Evolutionary conservation across 1,140 invertebrate genomes (phyloP), one percentile per base, ranked within the genome.

Genomic region (Pseudomyrmex gracilis): DNA sequence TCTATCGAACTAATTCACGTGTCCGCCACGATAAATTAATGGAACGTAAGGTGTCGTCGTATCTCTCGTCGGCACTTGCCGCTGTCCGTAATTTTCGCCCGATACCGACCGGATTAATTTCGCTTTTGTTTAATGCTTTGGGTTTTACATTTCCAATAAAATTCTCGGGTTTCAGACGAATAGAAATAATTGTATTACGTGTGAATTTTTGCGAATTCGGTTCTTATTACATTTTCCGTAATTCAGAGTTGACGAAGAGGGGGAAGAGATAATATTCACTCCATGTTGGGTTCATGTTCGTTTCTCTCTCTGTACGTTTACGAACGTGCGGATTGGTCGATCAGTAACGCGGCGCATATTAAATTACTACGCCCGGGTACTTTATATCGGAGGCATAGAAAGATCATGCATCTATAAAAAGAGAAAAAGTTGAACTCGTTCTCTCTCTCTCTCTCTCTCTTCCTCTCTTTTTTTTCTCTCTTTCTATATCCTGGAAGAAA

Each of bases 361-460:
- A 22, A 70, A 70, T 70, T 78, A 70, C 53, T 51, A 15, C 34
- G 34, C 5, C 24, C 74, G 53, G 61, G 49, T 7, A 49, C 43
- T 70, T 17, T 5, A 2, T 45, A 34, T 5, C 34, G 20, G 49
- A 9, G 17, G 15, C 49, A 20, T 68, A 57, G 64, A 70, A 22
- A 70, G 64, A 45, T 66, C 34, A 55, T 78, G 43, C 74, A 45
- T 78, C 51, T 24, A 66, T 20, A 45, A 70, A 57, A 64, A 43
- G 34, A 57, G 64, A 78, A 57, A 34, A 70, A 70, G 64, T 78
- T 70, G 47, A 70, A 70, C 64, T 57, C 12, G 51, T 10, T 47
- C 34, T 34, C 34, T 34, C 34, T 34, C 5, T 34, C 1, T 34
- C 34, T 34, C 34, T 34, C 0, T 4, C 34, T 34, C 34, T 34